Evolutionary conservation across 2,113 vertebrate genomes (phyloP), one percentile per base, ranked within the genome.

Genomic region (Fregata magnificens): DNA sequence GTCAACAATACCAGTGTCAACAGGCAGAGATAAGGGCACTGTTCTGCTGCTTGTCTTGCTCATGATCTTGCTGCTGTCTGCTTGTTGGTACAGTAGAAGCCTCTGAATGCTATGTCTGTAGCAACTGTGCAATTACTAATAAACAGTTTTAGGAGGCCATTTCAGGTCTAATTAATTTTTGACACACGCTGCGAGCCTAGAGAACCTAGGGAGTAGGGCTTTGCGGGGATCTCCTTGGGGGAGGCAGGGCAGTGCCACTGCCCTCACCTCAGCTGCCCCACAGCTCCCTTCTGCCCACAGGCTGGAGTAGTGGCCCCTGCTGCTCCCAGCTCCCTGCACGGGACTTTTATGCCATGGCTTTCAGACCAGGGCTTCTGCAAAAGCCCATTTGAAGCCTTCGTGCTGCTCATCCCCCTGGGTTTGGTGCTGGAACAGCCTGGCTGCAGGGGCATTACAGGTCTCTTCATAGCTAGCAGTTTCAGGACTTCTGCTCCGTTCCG

Each of bases 401-500:
- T 28, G 38, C 34, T 67, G 38, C 26, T 50, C 22, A 9, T 66
- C 15, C 26, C 31, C 10, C n/a, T 22, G 58, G 19, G 11, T 61
- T 49, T 88, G 66, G 58, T 49, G 62, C 62, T 56, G 70, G 62
- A 53, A 18, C 19, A 36, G 29, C 28, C 21, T 44, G 13, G 16
- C 49, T 90, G 73, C 26, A 50, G 25, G 20, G 19, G 16, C 10
- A 1, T 82, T 69, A 14, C 0, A 0, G 32, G 32, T 79, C 12
- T 61, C 20, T n/a, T 24, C 21, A 2, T 10, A 36, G 21, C 5
- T 4, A 5, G 22, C 36, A n/a, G 55, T 31, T n/a, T 47, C 49
- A 58, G 47, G 40, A 31, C 34, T 82, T 72, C 42, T 58, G 53
- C 59, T 77, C 62, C 3, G 0, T 59, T 92, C 34, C 36, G 63